Percentiles rank a stretch among this genome's conserved stretches.
phyloP scores from a whole-genome alignment of 2,888 invertebrate genomes.

The Chironomus riparius region DNA sequence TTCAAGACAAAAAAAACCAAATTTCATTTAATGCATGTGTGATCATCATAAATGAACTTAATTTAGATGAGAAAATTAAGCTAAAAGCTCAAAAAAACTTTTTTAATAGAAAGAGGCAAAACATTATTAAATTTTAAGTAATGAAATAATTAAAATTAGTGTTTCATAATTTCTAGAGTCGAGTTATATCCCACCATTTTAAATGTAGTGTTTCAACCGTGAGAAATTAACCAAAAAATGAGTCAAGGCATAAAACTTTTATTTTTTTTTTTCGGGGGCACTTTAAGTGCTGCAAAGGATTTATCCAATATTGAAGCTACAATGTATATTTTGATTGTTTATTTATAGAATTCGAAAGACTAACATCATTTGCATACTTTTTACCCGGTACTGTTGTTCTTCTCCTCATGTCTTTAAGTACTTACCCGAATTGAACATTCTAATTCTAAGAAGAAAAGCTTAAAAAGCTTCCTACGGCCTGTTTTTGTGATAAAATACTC shows the following conservation, averaged over 20 bases:
- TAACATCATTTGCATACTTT: no score
- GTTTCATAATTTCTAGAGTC: not conserved
- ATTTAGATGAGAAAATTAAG: not conserved
- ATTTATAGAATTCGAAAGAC: no score
- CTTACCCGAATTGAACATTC: no score
- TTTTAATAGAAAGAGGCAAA: not conserved
- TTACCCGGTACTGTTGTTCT: no score
- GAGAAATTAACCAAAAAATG: not conserved
- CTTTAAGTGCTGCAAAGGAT: not conserved
- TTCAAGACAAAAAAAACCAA: not conserved
- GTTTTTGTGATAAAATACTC: no score
- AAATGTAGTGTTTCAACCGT: not conserved
- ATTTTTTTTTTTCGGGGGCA: not conserved
- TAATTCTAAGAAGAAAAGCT: no score
- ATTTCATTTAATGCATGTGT: not conserved
- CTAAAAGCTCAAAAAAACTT: conserved; percentile 17
- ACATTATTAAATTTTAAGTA: not conserved
- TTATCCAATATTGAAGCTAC: no score
- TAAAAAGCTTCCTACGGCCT: no score
- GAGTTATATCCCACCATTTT: conserved; percentile 9
- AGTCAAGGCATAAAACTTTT: not conserved
- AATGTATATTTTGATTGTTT: no score
- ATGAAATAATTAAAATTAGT: not conserved
- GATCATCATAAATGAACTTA: not conserved
- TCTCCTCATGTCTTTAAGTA: no score